Base-by-base conservation (phyloP, 2,113 vertebrate genomes). In the Nycticryphes semicollaris region DNA sequence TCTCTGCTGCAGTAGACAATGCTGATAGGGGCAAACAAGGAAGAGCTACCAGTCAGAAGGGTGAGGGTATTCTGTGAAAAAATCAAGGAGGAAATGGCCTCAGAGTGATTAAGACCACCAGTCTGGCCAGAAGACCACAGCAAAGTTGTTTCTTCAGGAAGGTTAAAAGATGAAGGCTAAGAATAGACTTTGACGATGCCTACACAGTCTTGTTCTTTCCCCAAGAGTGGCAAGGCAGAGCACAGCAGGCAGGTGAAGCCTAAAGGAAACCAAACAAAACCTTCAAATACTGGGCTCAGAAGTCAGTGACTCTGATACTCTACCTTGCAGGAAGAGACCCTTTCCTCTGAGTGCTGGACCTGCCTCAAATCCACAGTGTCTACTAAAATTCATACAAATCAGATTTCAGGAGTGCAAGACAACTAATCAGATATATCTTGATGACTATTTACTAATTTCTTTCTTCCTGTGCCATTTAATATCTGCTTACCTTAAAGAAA, bases 401-500 rank as follows among this genome's bases (percentile, higher is more conserved):
- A 2, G 7, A 35, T 45, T 70, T 59, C 28, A 35, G 41, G 39
- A 69, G 31, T 10, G 2, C 28, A 54, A 90, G 24, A n/a, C 18
- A 69, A 91, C 7, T 43, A 33, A 60, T 4, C 17, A 43, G 22
- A 81, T 53, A 8, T 25, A 50, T 6, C 21, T 33, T 47, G 13
- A 20, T 45, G 43, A 48, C 19, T 70, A 4, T 28, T 72, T 27
- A 60, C 35, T 75, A 6, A 27, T 81, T 67, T 75, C 24, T 35
- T 31, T 51, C 62, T 64, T 56, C 7, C 7, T 1, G 1, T 33
- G 14, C 8, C 84, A 53, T 57, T 73, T 84, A 63, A 7, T 47
- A 48, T 22, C 51, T 51, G 53, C 98, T 99, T 98, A 99, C 99
- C 99, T 99, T 99, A 97, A 99, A 99, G 67, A 99, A 98, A 64